Evolutionary conservation across 2,113 vertebrate species (phyloP).

Genomic region (Pseudorasbora parva): DNA sequence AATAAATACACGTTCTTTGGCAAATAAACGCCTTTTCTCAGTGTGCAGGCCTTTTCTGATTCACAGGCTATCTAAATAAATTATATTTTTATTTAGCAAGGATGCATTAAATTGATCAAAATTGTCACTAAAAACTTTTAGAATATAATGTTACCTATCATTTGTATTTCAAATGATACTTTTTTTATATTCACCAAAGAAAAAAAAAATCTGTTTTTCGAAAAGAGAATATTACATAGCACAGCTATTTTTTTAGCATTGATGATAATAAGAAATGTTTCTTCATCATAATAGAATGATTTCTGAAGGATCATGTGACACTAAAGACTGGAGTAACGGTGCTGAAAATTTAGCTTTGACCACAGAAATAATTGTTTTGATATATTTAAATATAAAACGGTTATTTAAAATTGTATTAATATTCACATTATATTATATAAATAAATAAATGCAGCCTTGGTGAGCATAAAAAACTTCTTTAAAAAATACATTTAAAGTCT

Average conservation of each 20-base stretch:
- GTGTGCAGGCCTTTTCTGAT: not conserved
- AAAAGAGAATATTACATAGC: not conserved
- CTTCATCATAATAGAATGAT: not conserved
- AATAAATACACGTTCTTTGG: not conserved
- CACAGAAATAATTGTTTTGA: too few relatives aligned
- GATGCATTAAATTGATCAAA: not conserved
- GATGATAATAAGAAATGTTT: not conserved
- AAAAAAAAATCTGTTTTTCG: not conserved
- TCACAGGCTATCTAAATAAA: not conserved
- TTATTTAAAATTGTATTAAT: too few relatives aligned
- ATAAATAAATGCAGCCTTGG: not conserved
- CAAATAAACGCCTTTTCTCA: not conserved
- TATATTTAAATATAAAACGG: not conserved
- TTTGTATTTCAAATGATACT: not conserved
- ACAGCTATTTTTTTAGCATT: not conserved
- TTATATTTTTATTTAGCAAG: not conserved
- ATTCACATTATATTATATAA: not conserved
- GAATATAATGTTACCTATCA: too few relatives aligned
- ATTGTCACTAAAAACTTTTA: too few relatives aligned
- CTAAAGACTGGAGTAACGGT: too few relatives aligned
- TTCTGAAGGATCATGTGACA: not conserved
- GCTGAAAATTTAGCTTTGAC: not conserved
- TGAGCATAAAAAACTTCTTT: not conserved
- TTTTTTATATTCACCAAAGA: not conserved
- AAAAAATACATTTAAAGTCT: too few relatives aligned